Conservation (phyloP, 2,888 invertebrate species). For the Drosophila subsilvestris region DNA sequence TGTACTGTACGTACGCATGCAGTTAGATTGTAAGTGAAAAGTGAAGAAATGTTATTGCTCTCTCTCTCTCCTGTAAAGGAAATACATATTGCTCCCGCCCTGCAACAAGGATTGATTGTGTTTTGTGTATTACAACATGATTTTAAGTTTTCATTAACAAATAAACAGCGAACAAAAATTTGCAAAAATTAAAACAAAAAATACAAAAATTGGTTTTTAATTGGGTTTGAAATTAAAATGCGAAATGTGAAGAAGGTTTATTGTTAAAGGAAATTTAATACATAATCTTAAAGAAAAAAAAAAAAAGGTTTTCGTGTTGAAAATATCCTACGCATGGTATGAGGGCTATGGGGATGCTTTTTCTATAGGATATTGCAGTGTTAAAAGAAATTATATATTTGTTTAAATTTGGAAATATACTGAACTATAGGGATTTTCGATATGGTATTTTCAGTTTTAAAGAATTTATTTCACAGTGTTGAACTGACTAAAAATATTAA, state of each 20-base stretch:
- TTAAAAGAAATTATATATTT: too few species aligned
- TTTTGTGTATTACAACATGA: slow-evolving; percentile 49
- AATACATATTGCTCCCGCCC: slow-evolving; percentile 58
- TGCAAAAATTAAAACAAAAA: slow-evolving; percentile 6
- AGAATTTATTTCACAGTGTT: too few species aligned
- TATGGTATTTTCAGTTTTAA: too few species aligned
- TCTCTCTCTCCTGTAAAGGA: slow-evolving; percentile 41
- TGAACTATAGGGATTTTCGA: too few species aligned
- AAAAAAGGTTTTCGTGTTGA: too few species aligned
- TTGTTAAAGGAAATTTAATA: too few species aligned
- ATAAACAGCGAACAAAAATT: slow-evolving; percentile 38
- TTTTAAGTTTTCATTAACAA: slow-evolving; percentile 47
- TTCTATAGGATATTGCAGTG: too few species aligned
- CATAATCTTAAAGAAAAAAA: too few species aligned
- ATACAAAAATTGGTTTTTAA: background rate
- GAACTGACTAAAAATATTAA: too few species aligned
- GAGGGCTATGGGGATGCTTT: too few species aligned
- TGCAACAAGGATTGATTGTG: slow-evolving; percentile 58
- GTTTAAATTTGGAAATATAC: too few species aligned
- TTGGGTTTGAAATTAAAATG: background rate
- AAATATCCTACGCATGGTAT: too few species aligned
- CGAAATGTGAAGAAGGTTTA: background rate
- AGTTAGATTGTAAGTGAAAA: slow-evolving; percentile 33
- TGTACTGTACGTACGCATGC: background rate
- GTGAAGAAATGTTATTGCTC: slow-evolving; percentile 69